Conservation (phyloP, 2,113 vertebrate species). For the Apeltes quadracus region DNA sequence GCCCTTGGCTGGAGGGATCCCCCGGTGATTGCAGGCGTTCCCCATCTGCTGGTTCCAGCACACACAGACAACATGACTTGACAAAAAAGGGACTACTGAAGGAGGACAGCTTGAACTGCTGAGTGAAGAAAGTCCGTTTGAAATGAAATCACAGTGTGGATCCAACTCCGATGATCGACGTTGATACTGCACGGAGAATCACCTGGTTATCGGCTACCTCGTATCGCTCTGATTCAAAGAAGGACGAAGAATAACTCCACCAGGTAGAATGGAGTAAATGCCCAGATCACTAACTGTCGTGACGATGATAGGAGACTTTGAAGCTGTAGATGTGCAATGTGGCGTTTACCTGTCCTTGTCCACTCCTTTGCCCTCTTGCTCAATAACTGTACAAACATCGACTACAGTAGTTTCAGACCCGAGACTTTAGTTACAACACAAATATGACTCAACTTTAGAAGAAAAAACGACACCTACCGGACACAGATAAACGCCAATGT, state of each 20-base stretch:
- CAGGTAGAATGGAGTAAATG: background rate
- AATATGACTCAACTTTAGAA: background rate
- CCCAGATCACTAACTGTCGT: background rate
- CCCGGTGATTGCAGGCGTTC: constrained; percentile 68
- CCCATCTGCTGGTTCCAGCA: too few species aligned
- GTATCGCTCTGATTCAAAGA: background rate
- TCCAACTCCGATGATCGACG: background rate
- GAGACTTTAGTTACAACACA: background rate
- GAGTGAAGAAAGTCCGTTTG: background rate
- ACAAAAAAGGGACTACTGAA: background rate
- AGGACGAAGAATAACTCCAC: background rate
- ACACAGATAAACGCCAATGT: constrained; percentile 11
- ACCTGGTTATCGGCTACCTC: background rate
- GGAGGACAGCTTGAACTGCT: too few species aligned
- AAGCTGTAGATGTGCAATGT: background rate
- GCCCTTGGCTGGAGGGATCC: constrained; percentile 88
- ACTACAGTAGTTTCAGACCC: constrained; percentile 10
- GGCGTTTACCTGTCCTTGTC: constrained; percentile 61
- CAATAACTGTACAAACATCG: constrained; percentile 56
- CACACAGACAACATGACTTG: background rate
- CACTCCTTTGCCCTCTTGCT: constrained; percentile 55
- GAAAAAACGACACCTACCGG: constrained; percentile 19
- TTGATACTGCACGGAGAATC: too few species aligned
- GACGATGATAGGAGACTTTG: background rate
- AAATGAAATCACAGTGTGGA: background rate